A percentile compares a stretch with the other conserved stretches of the same genome.
Evolutionary conservation across 2,797 vertebrate species (phyloP).

Genomic region (Melanotaenia pygmaea): DNA sequence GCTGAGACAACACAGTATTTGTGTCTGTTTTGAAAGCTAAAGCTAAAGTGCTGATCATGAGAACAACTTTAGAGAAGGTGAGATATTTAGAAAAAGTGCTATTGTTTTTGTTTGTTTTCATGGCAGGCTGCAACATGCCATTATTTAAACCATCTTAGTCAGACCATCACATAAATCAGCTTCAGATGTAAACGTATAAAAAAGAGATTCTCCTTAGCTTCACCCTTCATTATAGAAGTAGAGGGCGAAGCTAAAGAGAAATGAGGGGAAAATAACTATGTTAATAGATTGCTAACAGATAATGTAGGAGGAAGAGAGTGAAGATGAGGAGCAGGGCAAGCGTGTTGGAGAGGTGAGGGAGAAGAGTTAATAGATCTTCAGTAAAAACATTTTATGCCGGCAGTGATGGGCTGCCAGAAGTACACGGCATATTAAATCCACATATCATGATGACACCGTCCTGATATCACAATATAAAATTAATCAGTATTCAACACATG

Average conservation of each 20-base stretch:
- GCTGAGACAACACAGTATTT: constrained; percentile 19
- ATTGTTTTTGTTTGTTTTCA: constrained; percentile 36
- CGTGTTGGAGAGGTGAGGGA: constrained; percentile 37
- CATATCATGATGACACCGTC: constrained; percentile 23
- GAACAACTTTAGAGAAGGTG: constrained; percentile 31
- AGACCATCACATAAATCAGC: constrained; percentile 44
- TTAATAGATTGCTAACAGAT: constrained; percentile 43
- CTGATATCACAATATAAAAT: constrained; percentile 35
- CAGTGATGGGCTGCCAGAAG: constrained; percentile 53
- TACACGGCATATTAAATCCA: constrained; percentile 47
- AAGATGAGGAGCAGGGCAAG: constrained; percentile 21
- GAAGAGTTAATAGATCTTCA: constrained; percentile 52
- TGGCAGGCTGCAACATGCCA: constrained; percentile 22
- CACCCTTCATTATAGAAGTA: constrained; percentile 7
- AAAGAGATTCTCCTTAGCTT: neutral
- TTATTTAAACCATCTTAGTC: constrained; percentile 58
- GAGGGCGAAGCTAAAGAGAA: constrained; percentile 17
- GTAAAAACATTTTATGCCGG: constrained; percentile 47
- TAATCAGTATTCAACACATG: constrained; percentile 43
- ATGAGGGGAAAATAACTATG: constrained; percentile 30
- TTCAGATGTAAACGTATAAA: constrained; percentile 23
- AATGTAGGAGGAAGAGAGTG: constrained; percentile 11
- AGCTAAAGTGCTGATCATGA: constrained; percentile 21
- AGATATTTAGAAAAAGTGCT: constrained; percentile 34
- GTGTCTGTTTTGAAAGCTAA: constrained; percentile 18